A percentile compares a stretch with the other conserved stretches of the same genome.
phyloP scores from a whole-genome alignment of 2,797 vertebrate genomes.

The Darevskia nairensis region DNA sequence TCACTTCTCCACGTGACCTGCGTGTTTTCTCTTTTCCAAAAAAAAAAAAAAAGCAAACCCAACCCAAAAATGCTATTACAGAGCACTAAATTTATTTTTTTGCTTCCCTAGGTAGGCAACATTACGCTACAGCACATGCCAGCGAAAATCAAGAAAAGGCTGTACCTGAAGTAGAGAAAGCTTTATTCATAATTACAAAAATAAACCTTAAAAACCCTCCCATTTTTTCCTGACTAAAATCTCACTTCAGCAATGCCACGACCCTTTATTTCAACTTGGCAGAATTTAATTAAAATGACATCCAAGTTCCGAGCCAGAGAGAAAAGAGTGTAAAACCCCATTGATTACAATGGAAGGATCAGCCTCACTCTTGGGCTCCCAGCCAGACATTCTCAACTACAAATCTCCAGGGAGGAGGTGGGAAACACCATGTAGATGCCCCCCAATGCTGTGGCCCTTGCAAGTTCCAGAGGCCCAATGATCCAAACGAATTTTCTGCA shows the following conservation, averaged over 20 bases:
- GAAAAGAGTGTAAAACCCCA: not conserved
- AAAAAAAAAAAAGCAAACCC: too few relatives aligned
- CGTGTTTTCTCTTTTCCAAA: not conserved
- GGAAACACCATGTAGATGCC: constrained; percentile 36
- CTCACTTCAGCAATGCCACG: constrained; percentile 55
- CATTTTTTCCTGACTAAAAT: constrained; percentile 15
- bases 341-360: not conserved
- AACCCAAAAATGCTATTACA: not conserved
- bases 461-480: constrained; percentile 20
- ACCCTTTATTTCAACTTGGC: constrained; percentile 38
- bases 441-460: constrained; percentile 40
- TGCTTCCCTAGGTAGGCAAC: constrained; percentile 54
- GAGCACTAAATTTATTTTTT: not conserved
- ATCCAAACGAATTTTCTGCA: constrained; percentile 39
- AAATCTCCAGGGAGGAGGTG: constrained; percentile 21
- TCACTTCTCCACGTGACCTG: constrained; percentile 57
- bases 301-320: not conserved
- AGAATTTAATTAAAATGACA: constrained; percentile 45
- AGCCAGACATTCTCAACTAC: constrained; percentile 25
- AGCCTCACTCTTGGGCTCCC: not conserved
- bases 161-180: constrained; percentile 69
- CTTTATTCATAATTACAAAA: constrained; percentile 63
- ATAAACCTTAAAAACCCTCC: constrained; percentile 49
- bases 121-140: constrained; percentile 59
- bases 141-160: constrained; percentile 63